Conservation (phyloP, 1,140 invertebrate genomes). For the Metopolophium dirhodum region DNA sequence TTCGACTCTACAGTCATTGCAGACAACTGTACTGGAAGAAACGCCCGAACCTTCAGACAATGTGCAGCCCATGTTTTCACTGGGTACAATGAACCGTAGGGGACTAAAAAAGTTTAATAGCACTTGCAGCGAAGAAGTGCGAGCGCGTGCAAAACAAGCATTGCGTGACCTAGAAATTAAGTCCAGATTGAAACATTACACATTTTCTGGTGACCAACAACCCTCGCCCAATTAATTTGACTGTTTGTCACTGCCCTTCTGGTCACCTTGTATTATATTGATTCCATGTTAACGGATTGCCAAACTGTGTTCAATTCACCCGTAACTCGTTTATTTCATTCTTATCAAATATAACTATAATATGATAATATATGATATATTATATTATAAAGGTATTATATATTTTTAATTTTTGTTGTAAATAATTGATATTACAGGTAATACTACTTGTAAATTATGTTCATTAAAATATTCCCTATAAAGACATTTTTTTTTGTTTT, state of each 20-base stretch:
- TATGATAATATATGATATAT: not conserved
- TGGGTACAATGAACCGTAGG: slow-evolving; percentile 42
- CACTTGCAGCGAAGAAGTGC: slow-evolving; percentile 51
- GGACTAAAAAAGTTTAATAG: slow-evolving; percentile 52
- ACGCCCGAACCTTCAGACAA: not conserved
- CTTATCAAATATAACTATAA: not conserved
- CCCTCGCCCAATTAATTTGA: slow-evolving; percentile 21
- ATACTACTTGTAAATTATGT: slow-evolving; percentile 49
- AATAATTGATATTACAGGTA: slow-evolving; percentile 14
- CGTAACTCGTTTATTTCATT: slow-evolving; percentile 25
- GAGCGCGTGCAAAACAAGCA: slow-evolving; percentile 46
- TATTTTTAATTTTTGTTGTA: slow-evolving; percentile 35
- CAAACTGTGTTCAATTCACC: slow-evolving; percentile 53
- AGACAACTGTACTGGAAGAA: slow-evolving; percentile 27
- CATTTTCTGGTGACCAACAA: slow-evolving; percentile 40
- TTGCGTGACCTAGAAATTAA: slow-evolving; percentile 52
- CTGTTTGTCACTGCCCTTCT: not conserved
- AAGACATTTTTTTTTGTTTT: slow-evolving; percentile 51
- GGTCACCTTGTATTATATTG: slow-evolving; percentile 11
- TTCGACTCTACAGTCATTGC: not conserved
- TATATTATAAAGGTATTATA: not conserved
- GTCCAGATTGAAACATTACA: slow-evolving; percentile 50
- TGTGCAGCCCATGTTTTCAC: slow-evolving; percentile 37
- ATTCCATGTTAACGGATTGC: slow-evolving; percentile 40
- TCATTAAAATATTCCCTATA: slow-evolving; percentile 32